Evolutionary conservation across 2,113 vertebrate species (phyloP), one percentile per base, ranked within the genome.

Genomic region (Hipposideros armiger): DNA sequence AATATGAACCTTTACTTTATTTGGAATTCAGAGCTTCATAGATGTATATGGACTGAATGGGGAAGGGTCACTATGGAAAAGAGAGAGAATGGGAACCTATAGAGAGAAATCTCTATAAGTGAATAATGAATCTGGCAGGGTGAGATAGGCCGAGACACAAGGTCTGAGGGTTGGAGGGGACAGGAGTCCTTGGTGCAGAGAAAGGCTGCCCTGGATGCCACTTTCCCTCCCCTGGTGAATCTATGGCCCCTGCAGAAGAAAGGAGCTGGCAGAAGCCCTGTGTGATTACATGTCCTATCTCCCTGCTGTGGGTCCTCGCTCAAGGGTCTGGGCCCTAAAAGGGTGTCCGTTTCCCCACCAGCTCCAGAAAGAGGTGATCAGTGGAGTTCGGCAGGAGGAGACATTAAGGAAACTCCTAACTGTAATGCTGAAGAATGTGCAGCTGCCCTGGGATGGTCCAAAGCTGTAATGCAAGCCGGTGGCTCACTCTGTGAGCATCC

Each of bases 11-110:
- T 89, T 78, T 16, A 52, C 58, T 85, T 76, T 86, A 69, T 86
- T 86, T 74, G 69, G 76, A 91, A 87, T 94, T 84, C 88, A 54
- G 91, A 94, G 91, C 20, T 82, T 73, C 58, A n/a, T 52, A 56
- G 56, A 70, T 30, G 19, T n/a, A 69, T 62, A 22, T 89, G 26
- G 81, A 58, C 62, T n/a, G 24, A 78, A 42, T 19, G 45, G 56
- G 50, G 50, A 72, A 47, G 36, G 73, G 45, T 52, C 50, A 54
- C 69, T 42, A 45, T 0, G 30, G 90, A 45, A 87, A 92, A 36
- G 50, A 92, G 15, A 36, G n/a, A 81, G 50, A 90, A 89, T 45
- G 58, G 7, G 72, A 87, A 54, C 17, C 11, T 40, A 0, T 7
- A 62, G 42, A 86, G 88, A 82, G 64, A 86, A 50, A 60, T 52